Base-by-base conservation (phyloP, 2,113 vertebrate species). In the Indri indri region DNA sequence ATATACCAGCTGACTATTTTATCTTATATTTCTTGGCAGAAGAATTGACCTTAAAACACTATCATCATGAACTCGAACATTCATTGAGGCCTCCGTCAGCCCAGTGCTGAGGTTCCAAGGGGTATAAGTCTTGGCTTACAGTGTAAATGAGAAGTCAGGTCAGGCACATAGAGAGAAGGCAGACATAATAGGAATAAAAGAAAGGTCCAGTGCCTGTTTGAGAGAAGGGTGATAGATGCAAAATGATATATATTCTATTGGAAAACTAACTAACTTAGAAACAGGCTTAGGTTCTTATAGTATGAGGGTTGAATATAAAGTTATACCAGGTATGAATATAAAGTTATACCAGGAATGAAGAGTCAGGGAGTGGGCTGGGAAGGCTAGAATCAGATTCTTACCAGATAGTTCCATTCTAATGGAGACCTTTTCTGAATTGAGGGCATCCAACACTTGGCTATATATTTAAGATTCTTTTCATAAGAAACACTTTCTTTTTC, bases 401-500 rank as follows among this genome's bases (percentile, higher is more conserved):
- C 4, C 10, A 74, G 32, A n/a, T 14, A 79, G 32, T 65, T 88
- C 73, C 1, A 63, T 37, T 54, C 59, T 70, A 71, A 42, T 27
- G 6, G 17, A 34, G 50, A 65, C 9, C 32, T 73, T 80, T 87
- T 52, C 27, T 90, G 65, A 95, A 92, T 13, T 84, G 81, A 96
- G 52, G 84, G 37, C 22, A 96, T 8, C 17, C 82, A 86, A 57
- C 8, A 20, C 25, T 90, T 61, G 30, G n/a, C n/a, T 85, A 25
- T 12, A 84, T 88, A 54, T 61, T 76, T 11, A 50, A 37, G 42
- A 1, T 97, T 94, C 65, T 94, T 90, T 89, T 80, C 8, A 52
- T 40, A 74, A 79, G 32, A 65, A 95, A 71, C 3, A 27, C 0
- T 63, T 95, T 82, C 27, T 68, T 95, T 96, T 96, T 76, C 9